Percentiles rank a stretch among this genome's conserved stretches.
Conservation (phyloP, 2,888 invertebrate genomes). For the Cloeon dipterum region DNA sequence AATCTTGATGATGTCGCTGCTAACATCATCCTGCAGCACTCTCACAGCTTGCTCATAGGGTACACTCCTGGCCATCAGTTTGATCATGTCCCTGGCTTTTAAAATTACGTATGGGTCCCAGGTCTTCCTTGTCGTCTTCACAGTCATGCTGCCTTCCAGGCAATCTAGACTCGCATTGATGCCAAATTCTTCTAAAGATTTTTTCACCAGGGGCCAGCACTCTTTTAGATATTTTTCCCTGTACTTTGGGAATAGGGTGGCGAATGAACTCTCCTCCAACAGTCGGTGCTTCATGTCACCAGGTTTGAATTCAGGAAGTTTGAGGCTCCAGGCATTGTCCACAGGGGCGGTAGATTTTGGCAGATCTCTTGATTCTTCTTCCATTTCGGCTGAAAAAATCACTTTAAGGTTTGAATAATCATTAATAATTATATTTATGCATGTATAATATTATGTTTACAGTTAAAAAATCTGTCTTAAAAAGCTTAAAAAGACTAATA, state of each 20-base stretch:
- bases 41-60: conserved; percentile 86
- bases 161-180: conserved; percentile 76
- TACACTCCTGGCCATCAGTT: conserved; percentile 82
- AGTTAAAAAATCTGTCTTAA: too few relatives aligned
- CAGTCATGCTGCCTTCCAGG: conserved; percentile 84
- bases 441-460: neutral
- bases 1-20: conserved; percentile 93
- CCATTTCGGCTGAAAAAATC: too few relatives aligned
- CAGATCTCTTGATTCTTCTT: conserved; percentile 15
- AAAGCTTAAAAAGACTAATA: too few relatives aligned
- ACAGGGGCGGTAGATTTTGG: conserved; percentile 28
- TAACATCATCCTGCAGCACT: conserved; percentile 70
- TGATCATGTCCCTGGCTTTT: conserved; percentile 90
- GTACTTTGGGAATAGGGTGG: conserved; percentile 91
- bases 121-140: conserved; percentile 84
- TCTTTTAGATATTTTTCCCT: conserved; percentile 86
- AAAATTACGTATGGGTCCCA: conserved; percentile 97
- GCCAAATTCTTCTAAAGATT: conserved; percentile 52
- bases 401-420: too few relatives aligned
- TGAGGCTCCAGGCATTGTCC: conserved; percentile 67
- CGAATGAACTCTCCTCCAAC: conserved; percentile 85
- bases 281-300: conserved; percentile 78
- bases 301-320: conserved; percentile 66
- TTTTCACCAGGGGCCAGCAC: conserved; percentile 87
- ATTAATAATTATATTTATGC: too few relatives aligned